phyloP scores from a whole-genome alignment of 2,888 invertebrate species.

The Nomada goodeniana region DNA sequence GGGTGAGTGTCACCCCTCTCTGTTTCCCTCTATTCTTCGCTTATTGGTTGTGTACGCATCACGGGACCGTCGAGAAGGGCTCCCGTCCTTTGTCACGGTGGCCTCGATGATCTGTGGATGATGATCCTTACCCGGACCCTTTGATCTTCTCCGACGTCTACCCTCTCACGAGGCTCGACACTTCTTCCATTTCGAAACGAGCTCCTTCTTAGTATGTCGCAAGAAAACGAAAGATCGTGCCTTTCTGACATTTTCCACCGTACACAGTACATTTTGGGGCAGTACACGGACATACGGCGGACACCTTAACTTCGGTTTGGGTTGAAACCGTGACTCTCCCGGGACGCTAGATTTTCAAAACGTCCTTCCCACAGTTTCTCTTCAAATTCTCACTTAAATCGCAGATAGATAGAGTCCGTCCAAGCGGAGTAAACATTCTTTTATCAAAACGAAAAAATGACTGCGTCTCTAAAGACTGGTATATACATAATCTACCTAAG shows the following conservation, averaged over 20 bases:
- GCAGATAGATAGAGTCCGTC: too few relatives aligned
- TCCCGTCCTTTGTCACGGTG: conserved; percentile 28
- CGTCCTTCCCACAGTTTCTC: too few relatives aligned
- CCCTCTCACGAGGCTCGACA: conserved; percentile 1
- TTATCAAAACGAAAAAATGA: too few relatives aligned
- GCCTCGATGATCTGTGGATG: conserved; percentile 42
- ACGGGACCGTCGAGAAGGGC: conserved; percentile 2
- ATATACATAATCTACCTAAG: neutral
- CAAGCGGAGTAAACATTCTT: too few relatives aligned
- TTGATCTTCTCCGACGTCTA: conserved; percentile 11
- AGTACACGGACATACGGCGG: too few relatives aligned
- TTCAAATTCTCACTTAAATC: too few relatives aligned
- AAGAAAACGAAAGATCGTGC: too few relatives aligned
- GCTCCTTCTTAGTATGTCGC: neutral
- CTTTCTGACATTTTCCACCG: neutral
- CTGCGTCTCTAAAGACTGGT: neutral
- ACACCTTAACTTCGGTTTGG: too few relatives aligned
- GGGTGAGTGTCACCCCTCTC: conserved; percentile 87
- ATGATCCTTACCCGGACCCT: conserved; percentile 34
- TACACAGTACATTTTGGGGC: neutral
- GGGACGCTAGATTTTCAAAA: too few relatives aligned
- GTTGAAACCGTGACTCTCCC: too few relatives aligned
- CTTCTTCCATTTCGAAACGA: conserved; percentile 17
- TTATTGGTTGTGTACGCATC: conserved; percentile 57
- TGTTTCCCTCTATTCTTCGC: conserved; percentile 57